Evolutionary conservation across 2,888 invertebrate genomes (phyloP).

Genomic region (Scaptomyza reducta): DNA sequence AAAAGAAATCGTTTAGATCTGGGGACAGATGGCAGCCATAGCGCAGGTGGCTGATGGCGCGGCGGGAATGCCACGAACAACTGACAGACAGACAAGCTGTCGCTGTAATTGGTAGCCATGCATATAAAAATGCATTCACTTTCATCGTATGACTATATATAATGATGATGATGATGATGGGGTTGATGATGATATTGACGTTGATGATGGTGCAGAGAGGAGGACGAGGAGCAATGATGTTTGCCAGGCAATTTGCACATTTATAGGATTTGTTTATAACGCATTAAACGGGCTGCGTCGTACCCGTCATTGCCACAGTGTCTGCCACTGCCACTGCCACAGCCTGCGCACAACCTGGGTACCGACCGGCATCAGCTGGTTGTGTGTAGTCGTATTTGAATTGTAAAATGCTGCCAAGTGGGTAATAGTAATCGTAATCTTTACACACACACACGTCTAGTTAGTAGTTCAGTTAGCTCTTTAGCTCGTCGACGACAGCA

Average conservation of each 20-base stretch:
- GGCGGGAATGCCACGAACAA: constrained; percentile 7
- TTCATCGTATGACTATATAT: constrained; percentile 62
- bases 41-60: not conserved
- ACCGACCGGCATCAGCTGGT: not conserved
- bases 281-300: constrained; percentile 32
- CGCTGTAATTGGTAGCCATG: constrained; percentile 73
- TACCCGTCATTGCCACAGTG: not conserved
- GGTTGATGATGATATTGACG: constrained; percentile 18
- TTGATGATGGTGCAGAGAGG: constrained; percentile 5
- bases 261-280: constrained; percentile 76
- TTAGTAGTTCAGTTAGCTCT: constrained; percentile 41
- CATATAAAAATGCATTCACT: constrained; percentile 78
- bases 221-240: constrained; percentile 60
- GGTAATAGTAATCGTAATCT: constrained; percentile 65
- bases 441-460: constrained; percentile 45
- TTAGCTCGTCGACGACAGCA: constrained; percentile 36
- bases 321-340: not conserved
- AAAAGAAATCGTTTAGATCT: constrained; percentile 56
- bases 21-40: constrained; percentile 35
- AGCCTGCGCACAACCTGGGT: not conserved
- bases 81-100: constrained; percentile 69
- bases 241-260: constrained; percentile 71
- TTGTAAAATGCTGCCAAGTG: constrained; percentile 59
- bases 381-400: constrained; percentile 18
- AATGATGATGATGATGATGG: constrained; percentile 21